Percentiles rank a stretch among this genome's conserved stretches.
These are phyloP conservation scores for Lapara coniferarum DNA, from an alignment of 2,888 invertebrate genomes.

Conservation along the genomic window DNA sequence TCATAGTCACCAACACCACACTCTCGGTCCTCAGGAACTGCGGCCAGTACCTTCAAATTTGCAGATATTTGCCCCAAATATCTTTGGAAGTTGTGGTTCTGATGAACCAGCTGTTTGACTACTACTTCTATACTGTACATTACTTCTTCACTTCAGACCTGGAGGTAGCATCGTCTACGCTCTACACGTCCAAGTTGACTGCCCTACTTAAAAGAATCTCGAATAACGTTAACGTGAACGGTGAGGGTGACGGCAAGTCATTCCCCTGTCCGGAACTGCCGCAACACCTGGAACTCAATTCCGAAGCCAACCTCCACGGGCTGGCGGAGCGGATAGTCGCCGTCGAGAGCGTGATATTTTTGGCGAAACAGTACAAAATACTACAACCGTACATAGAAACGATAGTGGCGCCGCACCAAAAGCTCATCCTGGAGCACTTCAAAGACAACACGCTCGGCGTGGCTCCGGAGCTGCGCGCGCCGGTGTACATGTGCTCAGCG, in stretches of 20 bases:
- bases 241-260: conserved; percentile 56
- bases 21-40: conserved; percentile 94
- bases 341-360: conserved; percentile 95
- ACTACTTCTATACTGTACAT: conserved; percentile 95
- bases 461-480: conserved; percentile 89
- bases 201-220: conserved; percentile 90
- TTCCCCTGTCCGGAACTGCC: conserved; percentile 59
- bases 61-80: conserved; percentile 93
- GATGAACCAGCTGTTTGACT: conserved; percentile 96
- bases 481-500: conserved; percentile 94
- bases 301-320: conserved; percentile 90
- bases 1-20: conserved; percentile 95
- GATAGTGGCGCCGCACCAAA: conserved; percentile 89
- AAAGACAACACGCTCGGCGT: conserved; percentile 89
- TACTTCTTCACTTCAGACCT: conserved; percentile 92
- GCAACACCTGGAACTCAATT: conserved; percentile 61
- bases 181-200: conserved; percentile 88
- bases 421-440: conserved; percentile 87
- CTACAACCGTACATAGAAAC: conserved; percentile 93
- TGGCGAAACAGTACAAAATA: conserved; percentile 93
- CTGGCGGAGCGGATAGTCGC: conserved; percentile 94
- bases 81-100: conserved; percentile 95
- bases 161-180: conserved; percentile 79
- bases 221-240: conserved; percentile 85
- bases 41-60: conserved; percentile 97